Base-by-base conservation (phyloP, 2,797 vertebrate genomes). In the Dendrocincla tyrannina region DNA sequence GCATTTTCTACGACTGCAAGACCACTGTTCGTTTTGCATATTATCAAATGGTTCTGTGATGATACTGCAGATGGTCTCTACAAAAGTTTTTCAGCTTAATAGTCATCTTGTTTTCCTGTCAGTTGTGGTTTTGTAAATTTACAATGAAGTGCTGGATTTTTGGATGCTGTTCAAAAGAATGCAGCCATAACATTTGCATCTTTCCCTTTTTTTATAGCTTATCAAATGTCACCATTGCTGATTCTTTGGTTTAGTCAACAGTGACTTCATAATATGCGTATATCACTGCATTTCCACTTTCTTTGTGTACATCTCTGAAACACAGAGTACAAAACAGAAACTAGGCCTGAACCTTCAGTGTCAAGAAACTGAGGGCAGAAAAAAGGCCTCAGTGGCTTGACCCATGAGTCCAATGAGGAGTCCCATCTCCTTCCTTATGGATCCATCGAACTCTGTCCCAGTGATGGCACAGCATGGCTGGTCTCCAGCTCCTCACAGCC, bases 351-450 rank as follows among this genome's bases (percentile, higher is more conserved):
- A 69, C 12, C 17, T 47, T 50, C 75, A 70, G 10, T 1, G 1
- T 33, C 35, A 76, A 66, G 28, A 30, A 32, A 41, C 17, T 32
- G 11, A 80, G 32, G 14, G 10, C 17, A 33, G 15, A 55, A 59
- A 47, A 52, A 13, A 33, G 12, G 4, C 12, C 17, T 64, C 14
- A 37, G 14, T 42, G 32, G 3, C 15, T 28, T 58, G 25, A 47
- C 13, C 9, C 15, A 12, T 30, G 9, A 18, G 9, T 37, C 5
- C 20, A 5, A 32, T 32, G 15, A 59, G 9, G 7, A 77, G 5
- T 7, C 12, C 3, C 9, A 35, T 52, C 9, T 58, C 33, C 46
- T 18, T 6, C 4, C 2, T 7, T 9, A 17, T 10, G 2, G 7
- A 13, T 13, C 12, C 24, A 33, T 28, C 42, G 49, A 8, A 17